Evolutionary conservation across 2,113 vertebrate genomes (phyloP).

Genomic region (Furnarius figulus): DNA sequence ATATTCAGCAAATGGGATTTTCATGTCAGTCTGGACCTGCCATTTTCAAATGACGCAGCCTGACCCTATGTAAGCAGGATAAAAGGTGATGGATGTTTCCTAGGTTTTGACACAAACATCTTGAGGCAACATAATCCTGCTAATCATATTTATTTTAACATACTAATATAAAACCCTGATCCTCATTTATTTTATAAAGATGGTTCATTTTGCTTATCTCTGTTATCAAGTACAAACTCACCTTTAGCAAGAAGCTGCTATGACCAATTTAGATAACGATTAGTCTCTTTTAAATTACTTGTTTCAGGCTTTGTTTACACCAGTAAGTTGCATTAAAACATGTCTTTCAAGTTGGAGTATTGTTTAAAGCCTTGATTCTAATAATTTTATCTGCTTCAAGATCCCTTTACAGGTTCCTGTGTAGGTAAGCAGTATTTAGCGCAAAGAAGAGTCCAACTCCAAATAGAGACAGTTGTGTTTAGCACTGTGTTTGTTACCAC

Average conservation of each 20-base stretch:
- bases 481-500: constrained; percentile 9
- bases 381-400: not conserved
- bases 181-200: not conserved
- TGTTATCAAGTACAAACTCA: not conserved
- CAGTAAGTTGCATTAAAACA: not conserved
- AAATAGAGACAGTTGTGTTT: not conserved
- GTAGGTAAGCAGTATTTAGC: not conserved
- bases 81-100: not conserved
- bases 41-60: not conserved
- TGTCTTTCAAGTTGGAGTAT: not conserved
- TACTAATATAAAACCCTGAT: not conserved
- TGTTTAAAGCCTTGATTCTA: not conserved
- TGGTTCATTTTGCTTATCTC: not conserved
- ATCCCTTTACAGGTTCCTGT: not conserved
- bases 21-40: not conserved
- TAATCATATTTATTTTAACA: not conserved
- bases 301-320: not conserved
- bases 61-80: not conserved
- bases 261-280: not conserved
- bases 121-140: not conserved
- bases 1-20: not conserved
- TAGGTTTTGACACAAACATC: not conserved
- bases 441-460: not conserved
- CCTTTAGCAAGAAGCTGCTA: not conserved
- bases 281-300: not conserved